These are phyloP conservation scores for Ophioderma brevispina DNA, from an alignment of 35 echinoderm and acorn worm species.

Conservation along the genomic window DNA sequence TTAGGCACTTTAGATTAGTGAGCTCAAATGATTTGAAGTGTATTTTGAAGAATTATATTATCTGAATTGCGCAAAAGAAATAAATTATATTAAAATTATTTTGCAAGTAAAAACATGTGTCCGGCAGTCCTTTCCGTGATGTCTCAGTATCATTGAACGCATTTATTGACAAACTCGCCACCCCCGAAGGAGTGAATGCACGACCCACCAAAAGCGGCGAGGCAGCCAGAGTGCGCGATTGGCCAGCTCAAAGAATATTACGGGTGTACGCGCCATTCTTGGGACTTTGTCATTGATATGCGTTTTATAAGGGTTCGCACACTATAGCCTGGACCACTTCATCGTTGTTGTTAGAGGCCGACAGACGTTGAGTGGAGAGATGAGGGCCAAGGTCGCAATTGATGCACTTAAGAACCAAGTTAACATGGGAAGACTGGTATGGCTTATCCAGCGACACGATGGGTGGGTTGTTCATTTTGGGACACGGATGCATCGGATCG, in stretches of 20 bases:
- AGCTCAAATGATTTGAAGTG: no score
- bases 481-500: conserved; percentile 68
- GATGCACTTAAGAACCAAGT: conserved; percentile 9
- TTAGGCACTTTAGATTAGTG: no score
- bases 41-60: no score
- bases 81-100: no score
- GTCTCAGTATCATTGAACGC: no score
- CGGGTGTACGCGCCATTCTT: conserved; percentile 40
- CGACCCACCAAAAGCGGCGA: conserved; percentile 31
- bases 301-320: conserved; percentile 46
- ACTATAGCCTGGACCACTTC: conserved; percentile 15
- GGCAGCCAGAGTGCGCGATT: conserved; percentile 11
- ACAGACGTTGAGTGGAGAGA: conserved; percentile 25
- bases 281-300: conserved; percentile 34
- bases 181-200: not conserved
- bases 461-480: conserved; percentile 41
- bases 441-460: conserved; percentile 26
- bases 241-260: conserved; percentile 22
- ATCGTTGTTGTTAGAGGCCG: conserved; percentile 19
- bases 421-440: not conserved
- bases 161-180: no score
- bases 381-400: conserved; percentile 13
- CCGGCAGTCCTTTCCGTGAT: no score
- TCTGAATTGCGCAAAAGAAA: no score
- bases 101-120: no score